phyloP scores from a whole-genome alignment of 2,113 vertebrate species.

The Scortum barcoo region DNA sequence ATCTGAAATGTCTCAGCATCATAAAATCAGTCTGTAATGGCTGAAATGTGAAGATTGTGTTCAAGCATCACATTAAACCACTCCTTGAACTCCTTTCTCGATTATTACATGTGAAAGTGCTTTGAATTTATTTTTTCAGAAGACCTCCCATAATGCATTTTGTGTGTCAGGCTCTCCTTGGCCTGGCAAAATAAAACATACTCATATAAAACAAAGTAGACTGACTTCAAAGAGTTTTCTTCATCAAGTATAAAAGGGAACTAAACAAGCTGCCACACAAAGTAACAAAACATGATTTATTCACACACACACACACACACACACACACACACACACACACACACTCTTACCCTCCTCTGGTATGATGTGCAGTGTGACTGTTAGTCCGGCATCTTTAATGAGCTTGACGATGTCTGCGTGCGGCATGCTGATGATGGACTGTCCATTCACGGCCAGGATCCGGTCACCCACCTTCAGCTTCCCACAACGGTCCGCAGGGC shows the following conservation, averaged over 20 bases:
- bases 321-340: not conserved
- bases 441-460: constrained; percentile 98
- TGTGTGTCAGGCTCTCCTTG: not conserved
- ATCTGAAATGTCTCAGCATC: not conserved
- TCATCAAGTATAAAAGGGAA: not conserved
- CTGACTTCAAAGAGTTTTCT: not conserved
- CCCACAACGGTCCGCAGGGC: constrained; percentile 96
- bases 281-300: not conserved
- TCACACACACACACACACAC: not conserved
- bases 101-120: not conserved
- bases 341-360: constrained; percentile 95
- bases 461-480: constrained; percentile 98
- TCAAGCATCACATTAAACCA: not conserved
- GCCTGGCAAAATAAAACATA: not conserved
- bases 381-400: constrained; percentile 98
- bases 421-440: constrained; percentile 99
- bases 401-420: constrained; percentile 99
- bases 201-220: not conserved
- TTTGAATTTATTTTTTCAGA: constrained; percentile 17
- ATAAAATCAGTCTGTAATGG: not conserved
- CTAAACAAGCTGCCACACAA: constrained; percentile 5
- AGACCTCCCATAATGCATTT: not conserved
- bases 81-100: not conserved
- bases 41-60: not conserved
- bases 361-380: constrained; percentile 98